Percentiles rank a stretch among this genome's conserved stretches.
These are phyloP conservation scores for Drosophila asahinai DNA, from an alignment of 1,140 invertebrate species.

Conservation along the genomic window DNA sequence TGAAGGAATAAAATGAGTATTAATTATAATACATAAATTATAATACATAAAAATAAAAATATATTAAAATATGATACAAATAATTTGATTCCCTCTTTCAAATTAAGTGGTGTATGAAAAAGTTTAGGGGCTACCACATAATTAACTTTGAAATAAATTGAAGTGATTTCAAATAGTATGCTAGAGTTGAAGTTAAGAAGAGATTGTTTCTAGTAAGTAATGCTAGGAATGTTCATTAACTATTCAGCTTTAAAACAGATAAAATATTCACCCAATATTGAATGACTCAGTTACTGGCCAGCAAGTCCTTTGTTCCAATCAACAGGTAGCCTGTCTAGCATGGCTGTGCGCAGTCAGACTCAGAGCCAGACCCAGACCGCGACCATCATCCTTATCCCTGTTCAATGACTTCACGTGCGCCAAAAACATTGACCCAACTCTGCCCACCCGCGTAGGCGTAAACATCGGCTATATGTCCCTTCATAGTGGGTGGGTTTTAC, in stretches of 20 bases:
- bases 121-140: no score
- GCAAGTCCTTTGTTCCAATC: slow-evolving; percentile 11
- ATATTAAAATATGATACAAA: no score
- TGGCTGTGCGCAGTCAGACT: background rate
- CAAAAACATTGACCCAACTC: slow-evolving; percentile 65
- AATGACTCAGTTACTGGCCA: background rate
- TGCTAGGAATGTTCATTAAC: background rate
- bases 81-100: no score
- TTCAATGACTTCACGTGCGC: slow-evolving; percentile 59
- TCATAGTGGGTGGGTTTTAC: slow-evolving; percentile 44
- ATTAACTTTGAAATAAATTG: no score
- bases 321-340: slow-evolving; percentile 32
- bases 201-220: background rate
- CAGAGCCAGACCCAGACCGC: background rate
- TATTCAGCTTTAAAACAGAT: background rate
- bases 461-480: slow-evolving; percentile 30
- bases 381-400: slow-evolving; percentile 12
- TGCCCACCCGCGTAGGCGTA: slow-evolving; percentile 28
- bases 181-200: no score
- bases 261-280: no score
- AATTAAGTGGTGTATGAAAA: no score
- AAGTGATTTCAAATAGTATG: no score
- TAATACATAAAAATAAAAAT: no score
- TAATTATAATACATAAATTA: no score
- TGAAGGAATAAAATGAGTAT: no score